phyloP scores from a whole-genome alignment of 2,797 vertebrate genomes.

The Gadopsis bispinosus region DNA sequence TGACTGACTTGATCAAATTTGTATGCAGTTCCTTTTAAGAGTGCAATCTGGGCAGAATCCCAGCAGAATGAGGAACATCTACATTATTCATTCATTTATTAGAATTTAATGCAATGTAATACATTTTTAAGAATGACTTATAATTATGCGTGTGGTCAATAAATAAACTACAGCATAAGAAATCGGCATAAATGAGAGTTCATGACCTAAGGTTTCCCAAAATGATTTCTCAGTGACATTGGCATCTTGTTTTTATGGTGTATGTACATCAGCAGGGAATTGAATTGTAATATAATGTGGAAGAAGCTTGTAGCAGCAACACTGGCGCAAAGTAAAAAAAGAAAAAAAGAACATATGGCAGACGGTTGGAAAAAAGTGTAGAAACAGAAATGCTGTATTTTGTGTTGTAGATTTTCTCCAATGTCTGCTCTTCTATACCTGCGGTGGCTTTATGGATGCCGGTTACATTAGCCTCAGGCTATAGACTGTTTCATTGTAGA shows the following conservation, averaged over 20 bases:
- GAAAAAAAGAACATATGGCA: conserved; percentile 17
- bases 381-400: conserved; percentile 10
- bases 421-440: conserved; percentile 30
- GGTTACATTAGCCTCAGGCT: conserved; percentile 61
- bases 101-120: neutral
- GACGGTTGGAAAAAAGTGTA: neutral
- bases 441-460: conserved; percentile 51
- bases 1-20: neutral
- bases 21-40: neutral
- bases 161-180: neutral
- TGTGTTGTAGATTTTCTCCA: conserved; percentile 21
- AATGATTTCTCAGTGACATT: neutral
- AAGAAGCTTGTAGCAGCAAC: conserved; percentile 21
- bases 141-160: neutral
- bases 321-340: neutral
- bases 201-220: neutral
- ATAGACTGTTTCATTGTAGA: conserved; percentile 65
- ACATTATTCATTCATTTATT: neutral
- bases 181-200: neutral
- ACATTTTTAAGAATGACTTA: neutral
- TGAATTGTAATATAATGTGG: neutral
- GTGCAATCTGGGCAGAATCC: neutral
- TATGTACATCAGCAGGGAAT: conserved; percentile 4
- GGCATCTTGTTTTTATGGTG: neutral
- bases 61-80: neutral